Conservation (phyloP, 1,140 invertebrate genomes). For the Drosophila paulistorum region DNA sequence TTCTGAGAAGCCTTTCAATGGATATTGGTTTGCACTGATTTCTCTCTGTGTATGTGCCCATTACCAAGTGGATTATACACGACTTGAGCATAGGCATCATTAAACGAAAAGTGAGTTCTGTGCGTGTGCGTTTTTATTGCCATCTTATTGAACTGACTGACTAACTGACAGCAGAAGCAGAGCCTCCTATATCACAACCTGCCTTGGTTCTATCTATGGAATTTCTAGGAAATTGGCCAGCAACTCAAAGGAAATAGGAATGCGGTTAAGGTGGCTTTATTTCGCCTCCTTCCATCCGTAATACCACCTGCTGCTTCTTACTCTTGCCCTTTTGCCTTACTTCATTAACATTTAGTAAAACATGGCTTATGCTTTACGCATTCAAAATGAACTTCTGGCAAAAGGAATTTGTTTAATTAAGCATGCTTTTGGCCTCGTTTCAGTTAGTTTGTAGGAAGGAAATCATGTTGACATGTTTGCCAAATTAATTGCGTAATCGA, state of each 20-base stretch:
- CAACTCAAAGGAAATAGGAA: conserved; percentile 11
- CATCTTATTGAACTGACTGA: conserved; percentile 37
- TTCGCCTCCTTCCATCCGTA: neutral
- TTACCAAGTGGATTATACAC: conserved; percentile 35
- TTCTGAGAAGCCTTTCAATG: too few species aligned
- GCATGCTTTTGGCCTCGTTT: conserved; percentile 36
- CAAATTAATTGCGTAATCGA: conserved; percentile 59
- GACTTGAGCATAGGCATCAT: conserved; percentile 62
- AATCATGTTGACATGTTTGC: conserved; percentile 39
- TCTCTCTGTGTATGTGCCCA: conserved; percentile 8
- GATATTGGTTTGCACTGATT: neutral
- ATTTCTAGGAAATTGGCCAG: conserved; percentile 60
- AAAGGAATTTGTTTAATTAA: conserved; percentile 75
- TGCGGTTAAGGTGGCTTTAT: neutral
- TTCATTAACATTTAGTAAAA: conserved; percentile 54
- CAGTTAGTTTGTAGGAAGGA: neutral
- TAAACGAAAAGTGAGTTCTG: conserved; percentile 51
- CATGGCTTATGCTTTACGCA: conserved; percentile 35
- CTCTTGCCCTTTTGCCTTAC: conserved; percentile 20
- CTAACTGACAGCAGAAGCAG: neutral
- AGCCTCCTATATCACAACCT: conserved; percentile 10
- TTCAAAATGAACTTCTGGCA: conserved; percentile 46
- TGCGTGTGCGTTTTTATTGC: conserved; percentile 25
- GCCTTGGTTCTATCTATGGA: conserved; percentile 12
- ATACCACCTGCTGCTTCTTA: neutral